These are phyloP conservation scores for Amphiprion clarkii DNA, from an alignment of 2,797 vertebrate genomes.

Conservation along the genomic window DNA sequence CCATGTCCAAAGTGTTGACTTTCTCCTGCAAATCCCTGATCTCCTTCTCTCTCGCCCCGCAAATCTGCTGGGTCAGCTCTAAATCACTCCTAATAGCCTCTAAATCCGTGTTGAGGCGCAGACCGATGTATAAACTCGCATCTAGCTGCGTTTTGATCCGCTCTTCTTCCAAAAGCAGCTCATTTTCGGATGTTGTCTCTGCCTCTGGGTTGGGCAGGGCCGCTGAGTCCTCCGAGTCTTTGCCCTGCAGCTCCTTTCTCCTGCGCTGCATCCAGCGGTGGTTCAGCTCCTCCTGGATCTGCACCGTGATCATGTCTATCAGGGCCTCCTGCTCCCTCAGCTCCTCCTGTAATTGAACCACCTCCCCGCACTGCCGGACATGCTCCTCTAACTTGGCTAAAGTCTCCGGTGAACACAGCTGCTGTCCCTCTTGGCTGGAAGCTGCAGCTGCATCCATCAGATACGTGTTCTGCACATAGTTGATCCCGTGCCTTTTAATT, in stretches of 20 bases:
- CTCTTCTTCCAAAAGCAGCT: slow-evolving; percentile 87
- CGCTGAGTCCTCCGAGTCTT: slow-evolving; percentile 64
- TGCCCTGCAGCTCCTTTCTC: slow-evolving; percentile 82
- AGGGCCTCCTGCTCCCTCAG: slow-evolving; percentile 88
- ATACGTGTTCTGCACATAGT: slow-evolving; percentile 97
- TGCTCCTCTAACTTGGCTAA: slow-evolving; percentile 85
- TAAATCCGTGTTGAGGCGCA: slow-evolving; percentile 92
- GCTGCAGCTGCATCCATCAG: slow-evolving; percentile 76
- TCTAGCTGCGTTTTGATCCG: slow-evolving; percentile 92
- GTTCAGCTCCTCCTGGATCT: slow-evolving; percentile 94
- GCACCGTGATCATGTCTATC: slow-evolving; percentile 85
- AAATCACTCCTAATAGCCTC: slow-evolving; percentile 88
- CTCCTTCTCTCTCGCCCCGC: slow-evolving; percentile 87
- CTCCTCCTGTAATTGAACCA: slow-evolving; percentile 89
- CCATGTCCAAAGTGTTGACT: slow-evolving; percentile 83
- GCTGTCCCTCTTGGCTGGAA: slow-evolving; percentile 28
- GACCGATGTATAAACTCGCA: slow-evolving; percentile 93
- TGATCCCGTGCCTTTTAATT: slow-evolving; percentile 90
- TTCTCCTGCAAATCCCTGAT: slow-evolving; percentile 88
- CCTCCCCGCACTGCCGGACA: slow-evolving; percentile 85
- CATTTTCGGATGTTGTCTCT: slow-evolving; percentile 66
- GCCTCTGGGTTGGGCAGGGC: slow-evolving; percentile 14
- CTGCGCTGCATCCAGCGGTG: slow-evolving; percentile 92
- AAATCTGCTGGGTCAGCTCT: slow-evolving; percentile 87
- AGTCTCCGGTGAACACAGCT: slow-evolving; percentile 43